Evolutionary conservation across 1,140 invertebrate genomes (phyloP).

Genomic region (Lineus longissimus): DNA sequence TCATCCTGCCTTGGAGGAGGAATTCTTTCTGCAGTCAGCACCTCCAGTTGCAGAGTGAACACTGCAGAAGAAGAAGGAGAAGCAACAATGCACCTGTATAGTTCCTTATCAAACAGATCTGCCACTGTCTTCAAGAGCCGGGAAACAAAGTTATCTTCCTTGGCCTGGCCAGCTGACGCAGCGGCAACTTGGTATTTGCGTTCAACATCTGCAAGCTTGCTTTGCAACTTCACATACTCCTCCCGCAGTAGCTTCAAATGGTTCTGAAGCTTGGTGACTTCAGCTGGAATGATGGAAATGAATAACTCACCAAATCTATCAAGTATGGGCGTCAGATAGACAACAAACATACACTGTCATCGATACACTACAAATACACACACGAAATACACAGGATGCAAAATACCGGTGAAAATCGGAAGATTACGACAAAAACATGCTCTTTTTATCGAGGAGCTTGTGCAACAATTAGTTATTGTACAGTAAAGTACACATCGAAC

Average conservation of each 20-base stretch:
- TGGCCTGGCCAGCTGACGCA: slow-evolving; percentile 59
- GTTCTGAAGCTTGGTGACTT: slow-evolving; percentile 71
- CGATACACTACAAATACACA: too few species aligned
- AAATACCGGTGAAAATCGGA: too few species aligned
- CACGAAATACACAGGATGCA: too few species aligned
- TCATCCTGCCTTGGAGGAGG: too few species aligned
- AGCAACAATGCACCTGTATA: slow-evolving; percentile 61
- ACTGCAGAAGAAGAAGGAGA: neutral
- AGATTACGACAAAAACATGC: too few species aligned
- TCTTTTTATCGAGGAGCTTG: too few species aligned
- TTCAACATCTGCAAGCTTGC: slow-evolving; percentile 75
- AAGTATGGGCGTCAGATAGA: too few species aligned
- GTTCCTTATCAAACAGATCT: slow-evolving; percentile 71
- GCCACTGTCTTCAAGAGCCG: slow-evolving; percentile 75
- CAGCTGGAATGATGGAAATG: slow-evolving; percentile 12
- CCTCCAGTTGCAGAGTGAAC: neutral
- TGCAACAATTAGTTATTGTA: too few species aligned
- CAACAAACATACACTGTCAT: too few species aligned
- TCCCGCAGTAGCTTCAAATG: slow-evolving; percentile 80
- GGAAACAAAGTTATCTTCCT: slow-evolving; percentile 73
- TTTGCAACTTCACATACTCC: slow-evolving; percentile 86
- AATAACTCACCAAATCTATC: too few species aligned
- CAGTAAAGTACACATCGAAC: too few species aligned
- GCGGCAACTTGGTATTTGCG: slow-evolving; percentile 74
- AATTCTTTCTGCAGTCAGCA: too few species aligned